Base-by-base conservation (phyloP, 2,797 vertebrate species). In the Loriculus beryllinus region DNA sequence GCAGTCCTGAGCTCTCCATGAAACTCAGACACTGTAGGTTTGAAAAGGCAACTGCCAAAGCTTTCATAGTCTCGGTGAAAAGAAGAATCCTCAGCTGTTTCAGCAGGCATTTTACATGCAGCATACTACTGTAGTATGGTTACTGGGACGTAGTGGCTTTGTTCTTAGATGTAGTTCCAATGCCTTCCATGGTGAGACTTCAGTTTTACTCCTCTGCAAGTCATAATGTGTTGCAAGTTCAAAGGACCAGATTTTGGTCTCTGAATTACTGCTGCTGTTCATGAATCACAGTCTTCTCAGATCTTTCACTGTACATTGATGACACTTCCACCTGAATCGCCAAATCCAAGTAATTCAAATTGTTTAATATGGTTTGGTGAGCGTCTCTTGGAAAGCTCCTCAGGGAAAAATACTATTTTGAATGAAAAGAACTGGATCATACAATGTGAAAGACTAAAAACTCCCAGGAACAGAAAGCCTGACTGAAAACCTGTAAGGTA, bases 41-140 rank as follows among this genome's bases (percentile, higher is more conserved):
- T 86, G 84, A 92, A 95, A 94, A 92, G 40, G 70, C 56, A 79
- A 48, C 48, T 74, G 51, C 33, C 56, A 84, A 83, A 72, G 59
- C 82, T 91, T 90, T 92, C 3, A 2, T 18, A 71, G 42, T 54
- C 62, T 42, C 2, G 1, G 43, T 0, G 2, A 69, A 82, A 69
- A 42, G 80, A 62, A 7, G 40, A 40, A 47, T 56, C 20, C 26
- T 88, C 48, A 51, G 23, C 39, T 93, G 39, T 48, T 85, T 70
- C 67, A 80, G 62, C 22, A 74, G 45, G 75, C 9, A 29, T 74
- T 95, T 88, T 75, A 70, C 62, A 75, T 76, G 40, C 31, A 83
- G 48, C 14, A 40, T 62, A 48, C 40, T 86, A 33, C 20, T 82
- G 35, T 12, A 77, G 57, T 47, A 23, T 13, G 47, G 51, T 84